phyloP scores from a whole-genome alignment of 30 jellyfish, hydroid and myxozoan species.

The Turritopsis rubra region DNA sequence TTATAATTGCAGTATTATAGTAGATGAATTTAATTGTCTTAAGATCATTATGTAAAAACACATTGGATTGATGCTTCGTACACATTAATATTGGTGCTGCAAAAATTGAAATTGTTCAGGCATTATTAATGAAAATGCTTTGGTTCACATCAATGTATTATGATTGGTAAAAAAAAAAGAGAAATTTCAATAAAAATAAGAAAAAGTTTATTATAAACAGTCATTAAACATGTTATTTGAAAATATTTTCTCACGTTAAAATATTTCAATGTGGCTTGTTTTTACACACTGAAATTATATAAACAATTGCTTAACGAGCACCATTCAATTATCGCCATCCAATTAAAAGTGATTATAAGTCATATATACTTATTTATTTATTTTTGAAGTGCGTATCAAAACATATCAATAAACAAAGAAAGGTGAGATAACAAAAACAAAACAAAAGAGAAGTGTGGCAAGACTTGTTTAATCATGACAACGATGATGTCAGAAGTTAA shows the following conservation, averaged over 20 bases:
- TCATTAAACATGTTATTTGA: background rate
- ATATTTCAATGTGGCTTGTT: background rate
- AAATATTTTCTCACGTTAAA: background rate
- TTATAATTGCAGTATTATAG: no score
- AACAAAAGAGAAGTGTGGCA: background rate
- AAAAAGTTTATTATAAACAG: background rate
- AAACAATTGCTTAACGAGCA: background rate
- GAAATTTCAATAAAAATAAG: background rate
- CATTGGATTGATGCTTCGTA: no score
- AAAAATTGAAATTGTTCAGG: no score
- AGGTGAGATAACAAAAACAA: background rate
- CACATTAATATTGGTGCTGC: no score
- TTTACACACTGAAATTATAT: background rate
- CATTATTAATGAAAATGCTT: no score
- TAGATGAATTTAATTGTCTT: no score
- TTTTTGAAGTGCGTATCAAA: background rate
- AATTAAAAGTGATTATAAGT: background rate
- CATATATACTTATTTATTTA: no score
- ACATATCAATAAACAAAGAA: background rate
- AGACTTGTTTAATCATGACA: background rate
- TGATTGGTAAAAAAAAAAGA: no score
- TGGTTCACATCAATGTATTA: no score
- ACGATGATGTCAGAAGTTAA: background rate
- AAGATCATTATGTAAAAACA: no score
- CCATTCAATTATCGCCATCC: background rate